Base-by-base conservation (phyloP, 2,888 invertebrate species). In the Spodoptera exigua region DNA sequence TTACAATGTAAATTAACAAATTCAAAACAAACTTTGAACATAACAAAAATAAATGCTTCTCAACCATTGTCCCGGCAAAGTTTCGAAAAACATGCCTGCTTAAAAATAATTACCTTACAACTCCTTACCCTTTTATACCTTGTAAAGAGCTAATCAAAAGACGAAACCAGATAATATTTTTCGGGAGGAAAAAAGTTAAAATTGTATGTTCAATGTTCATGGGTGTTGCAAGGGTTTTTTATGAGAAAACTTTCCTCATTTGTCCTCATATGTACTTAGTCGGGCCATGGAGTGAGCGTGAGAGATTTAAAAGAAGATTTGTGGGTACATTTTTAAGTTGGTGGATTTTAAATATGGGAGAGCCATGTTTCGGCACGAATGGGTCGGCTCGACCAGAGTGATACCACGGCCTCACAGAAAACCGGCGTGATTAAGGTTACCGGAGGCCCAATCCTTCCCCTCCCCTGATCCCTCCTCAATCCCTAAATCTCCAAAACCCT, bases 161-260 rank as follows among this genome's bases (percentile, higher is more conserved):
- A 61, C 17, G 40, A 61, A 51, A 46, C 61, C 66, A 61, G 57
- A 66, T 69, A 61, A 65, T 55, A 63, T 60, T 60, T 57, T 75
- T 72, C 66, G 39, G 34, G 61, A 51, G 36, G 56, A 72, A 74
- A 66, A 70, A 74, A 75, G 64, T 70, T 67, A 54, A 73, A 75
- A 75, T 73, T 64, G 67, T 70, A 61, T 66, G 72, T 67, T 67
- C 59, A 35, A 61, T 66, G 72, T 67, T 67, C 59, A 35, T 55
- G 62, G 49, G 51, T 14, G 49, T 47, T 60, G 64, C 55, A 48
- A 64, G 58, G 66, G 60, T 60, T 75, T 74, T 75, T 75, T 75
- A 75, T 75, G 75, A 62, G 75, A 75, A 73, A 75, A 75, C 75
- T 75, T 75, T 75, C 46, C 70, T 75, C 75, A 75, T 75, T 75